Base-by-base conservation (phyloP, 2,113 vertebrate genomes). In the Hassar affinis region DNA sequence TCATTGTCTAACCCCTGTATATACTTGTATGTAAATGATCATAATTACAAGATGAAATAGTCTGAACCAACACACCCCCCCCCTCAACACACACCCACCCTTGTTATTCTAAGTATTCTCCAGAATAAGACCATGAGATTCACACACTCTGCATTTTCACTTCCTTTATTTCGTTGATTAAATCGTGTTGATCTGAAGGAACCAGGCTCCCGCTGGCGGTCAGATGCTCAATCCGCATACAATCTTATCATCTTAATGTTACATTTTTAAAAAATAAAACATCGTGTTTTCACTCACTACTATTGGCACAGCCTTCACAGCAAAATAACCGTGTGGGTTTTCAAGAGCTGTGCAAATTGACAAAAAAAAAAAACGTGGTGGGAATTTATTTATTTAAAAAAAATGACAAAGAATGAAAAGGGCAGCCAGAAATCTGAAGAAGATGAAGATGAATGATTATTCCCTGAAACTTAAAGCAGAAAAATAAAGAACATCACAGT, bases 251-350 rank as follows among this genome's bases (percentile, higher is more conserved):
- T n/a, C n/a, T n/a, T 81, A 78, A 87, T 90, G 89, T 87, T 75
- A 80, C 61, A 85, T 15, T 56, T 75, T 79, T 74, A 57, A 78
- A 62, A 51, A 84, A 81, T 27, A 49, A 71, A 74, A 25, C 69
- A 33, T 27, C n/a, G 45, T 56, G n/a, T 51, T 52, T 45, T 79
- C 84, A 84, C 79, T 79, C 25, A 4, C 62, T 88, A 78, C n/a
- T 82, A 81, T 89, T 88, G 87, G 85, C 91, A 92, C 88, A 62
- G 64, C 81, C 69, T 51, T 75, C 64, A 68, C 80, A 64, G 30
- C 66, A 61, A 10, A 45, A 22, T 38, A 22, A 77, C 20, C 25
- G 57, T 30, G 69, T n/a, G 79, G 25, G 22, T 68, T 47, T 15
- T 54, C n/a, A 1, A 25, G 6, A 80, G 47, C 61, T 69, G 64